Evolutionary conservation across 2,797 vertebrate genomes (phyloP).

Genomic region (Crocidura indochinensis): DNA sequence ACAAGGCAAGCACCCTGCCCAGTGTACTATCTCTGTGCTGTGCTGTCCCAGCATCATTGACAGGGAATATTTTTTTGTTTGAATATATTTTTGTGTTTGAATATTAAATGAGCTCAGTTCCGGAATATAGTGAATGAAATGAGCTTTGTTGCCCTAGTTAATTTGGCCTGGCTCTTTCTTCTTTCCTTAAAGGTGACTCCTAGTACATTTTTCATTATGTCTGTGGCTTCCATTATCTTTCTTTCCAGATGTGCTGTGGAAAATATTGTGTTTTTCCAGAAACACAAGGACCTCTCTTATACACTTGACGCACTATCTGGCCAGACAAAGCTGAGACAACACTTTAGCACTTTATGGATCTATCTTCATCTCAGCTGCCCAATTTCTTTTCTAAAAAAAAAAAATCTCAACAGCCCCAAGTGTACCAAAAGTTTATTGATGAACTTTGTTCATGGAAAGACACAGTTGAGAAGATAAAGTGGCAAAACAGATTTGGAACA

Average conservation of each 20-base stretch:
- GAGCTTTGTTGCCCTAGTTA: not conserved
- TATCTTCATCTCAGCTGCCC: not conserved
- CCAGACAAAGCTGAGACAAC: not conserved
- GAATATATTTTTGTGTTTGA: too few species aligned
- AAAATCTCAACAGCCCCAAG: not conserved
- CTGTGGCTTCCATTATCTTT: not conserved
- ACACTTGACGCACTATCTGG: fast-evolving
- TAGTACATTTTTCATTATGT: not conserved
- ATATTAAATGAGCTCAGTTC: not conserved
- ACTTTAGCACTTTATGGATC: fast-evolving
- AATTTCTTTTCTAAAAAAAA: not conserved
- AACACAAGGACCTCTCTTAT: not conserved
- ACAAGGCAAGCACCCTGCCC: too few species aligned
- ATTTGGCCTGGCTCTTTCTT: not conserved
- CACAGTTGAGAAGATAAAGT: not conserved
- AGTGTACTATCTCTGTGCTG: too few species aligned
- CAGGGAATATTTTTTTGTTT: too few species aligned
- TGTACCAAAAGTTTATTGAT: not conserved
- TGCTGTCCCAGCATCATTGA: not conserved
- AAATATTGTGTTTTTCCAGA: not conserved
- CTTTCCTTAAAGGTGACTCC: not conserved
- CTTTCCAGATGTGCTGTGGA: not conserved
- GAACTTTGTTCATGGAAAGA: slow-evolving; percentile 35
- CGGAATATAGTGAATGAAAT: not conserved
- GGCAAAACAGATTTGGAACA: slow-evolving; percentile 41